Conservation (phyloP, 2,113 vertebrate species). For the Panthera tigris region DNA sequence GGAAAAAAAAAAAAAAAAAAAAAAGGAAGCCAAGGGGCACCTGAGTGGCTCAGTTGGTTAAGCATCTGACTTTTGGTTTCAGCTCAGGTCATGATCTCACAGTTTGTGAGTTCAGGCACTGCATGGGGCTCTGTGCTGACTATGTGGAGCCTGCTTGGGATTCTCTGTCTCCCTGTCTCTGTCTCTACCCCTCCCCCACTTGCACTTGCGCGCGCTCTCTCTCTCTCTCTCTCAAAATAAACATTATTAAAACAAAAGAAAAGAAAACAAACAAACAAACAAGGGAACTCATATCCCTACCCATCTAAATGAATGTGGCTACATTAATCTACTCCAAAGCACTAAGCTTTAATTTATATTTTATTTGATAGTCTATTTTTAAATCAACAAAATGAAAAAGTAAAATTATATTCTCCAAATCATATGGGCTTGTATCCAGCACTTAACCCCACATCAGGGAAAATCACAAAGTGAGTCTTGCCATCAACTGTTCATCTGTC, state of each 20-base stretch:
- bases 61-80: no score
- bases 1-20: background rate
- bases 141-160: no score
- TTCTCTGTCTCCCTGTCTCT: no score
- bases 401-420: background rate
- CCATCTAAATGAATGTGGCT: background rate
- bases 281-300: background rate
- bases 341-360: background rate
- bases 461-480: background rate
- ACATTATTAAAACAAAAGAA: no score
- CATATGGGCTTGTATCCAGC: background rate
- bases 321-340: background rate
- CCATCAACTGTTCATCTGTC: conserved; percentile 22
- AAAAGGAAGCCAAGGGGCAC: background rate
- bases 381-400: conserved; percentile 36
- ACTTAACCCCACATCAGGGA: background rate
- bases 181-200: no score
- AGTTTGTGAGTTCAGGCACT: no score
- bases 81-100: no score
- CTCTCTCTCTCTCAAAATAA: no score
- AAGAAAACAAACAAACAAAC: background rate
- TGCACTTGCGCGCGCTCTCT: no score
- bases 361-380: conserved; percentile 26
- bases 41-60: no score
- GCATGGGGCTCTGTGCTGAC: no score